These are phyloP conservation scores for Rhyacophila evoluta DNA, from an alignment of 2,888 invertebrate genomes.

Conservation along the genomic window DNA sequence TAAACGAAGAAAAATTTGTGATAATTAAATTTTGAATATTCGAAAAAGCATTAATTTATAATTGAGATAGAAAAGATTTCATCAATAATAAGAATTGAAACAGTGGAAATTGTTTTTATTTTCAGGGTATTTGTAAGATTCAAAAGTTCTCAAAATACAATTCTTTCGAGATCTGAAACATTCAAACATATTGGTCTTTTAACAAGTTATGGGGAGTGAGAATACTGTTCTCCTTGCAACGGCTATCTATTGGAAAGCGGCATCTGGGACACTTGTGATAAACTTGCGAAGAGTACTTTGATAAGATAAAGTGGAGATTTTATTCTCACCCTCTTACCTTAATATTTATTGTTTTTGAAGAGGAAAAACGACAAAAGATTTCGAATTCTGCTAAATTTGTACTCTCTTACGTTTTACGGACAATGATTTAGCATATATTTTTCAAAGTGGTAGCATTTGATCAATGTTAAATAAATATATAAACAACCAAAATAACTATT, in stretches of 20 bases:
- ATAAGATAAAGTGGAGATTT: conserved; percentile 9
- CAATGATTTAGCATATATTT: not conserved
- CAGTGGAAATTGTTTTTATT: no score
- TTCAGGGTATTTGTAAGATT: no score
- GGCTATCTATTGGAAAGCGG: not conserved
- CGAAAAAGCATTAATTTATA: no score
- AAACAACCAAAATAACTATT: no score
- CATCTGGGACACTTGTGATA: conserved; percentile 21
- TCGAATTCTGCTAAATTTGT: not conserved
- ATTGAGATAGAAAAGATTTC: no score
- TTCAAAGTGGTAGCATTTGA: no score
- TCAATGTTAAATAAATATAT: no score
- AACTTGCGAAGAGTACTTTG: not conserved
- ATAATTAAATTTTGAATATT: no score
- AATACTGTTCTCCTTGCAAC: not conserved
- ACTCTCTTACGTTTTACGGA: not conserved
- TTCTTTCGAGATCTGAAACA: no score
- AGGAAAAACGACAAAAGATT: not conserved
- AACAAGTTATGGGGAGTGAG: not conserved
- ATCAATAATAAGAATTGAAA: no score
- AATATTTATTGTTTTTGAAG: conserved; percentile 22
- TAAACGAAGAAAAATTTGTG: no score
- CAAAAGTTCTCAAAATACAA: no score
- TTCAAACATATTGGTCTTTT: not conserved
- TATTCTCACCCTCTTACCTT: conserved; percentile 3